Conservation (phyloP, 2,888 invertebrate species). For the Drosophila mulleri region DNA sequence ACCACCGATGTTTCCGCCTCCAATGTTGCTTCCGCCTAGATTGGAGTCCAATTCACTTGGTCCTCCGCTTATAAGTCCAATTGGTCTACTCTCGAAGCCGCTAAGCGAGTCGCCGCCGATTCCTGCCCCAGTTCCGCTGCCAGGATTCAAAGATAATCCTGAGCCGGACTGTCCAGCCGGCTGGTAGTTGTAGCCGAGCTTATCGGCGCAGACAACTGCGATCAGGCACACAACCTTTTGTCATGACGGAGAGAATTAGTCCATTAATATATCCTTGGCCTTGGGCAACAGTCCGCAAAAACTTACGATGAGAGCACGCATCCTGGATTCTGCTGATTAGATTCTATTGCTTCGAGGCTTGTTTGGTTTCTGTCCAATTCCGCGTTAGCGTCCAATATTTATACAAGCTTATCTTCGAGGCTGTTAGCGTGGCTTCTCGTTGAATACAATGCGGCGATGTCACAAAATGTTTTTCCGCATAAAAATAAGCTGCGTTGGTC, state of each 20-base stretch:
- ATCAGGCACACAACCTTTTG: constrained; percentile 75
- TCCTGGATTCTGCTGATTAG: constrained; percentile 58
- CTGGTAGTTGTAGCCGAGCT: constrained; percentile 81
- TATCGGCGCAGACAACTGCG: constrained; percentile 77
- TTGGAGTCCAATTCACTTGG: constrained; percentile 13
- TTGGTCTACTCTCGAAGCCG: constrained; percentile 14
- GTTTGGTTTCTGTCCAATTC: constrained; percentile 64
- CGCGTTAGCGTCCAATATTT: constrained; percentile 62
- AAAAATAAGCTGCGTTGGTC: constrained; percentile 57
- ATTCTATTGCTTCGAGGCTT: constrained; percentile 67
- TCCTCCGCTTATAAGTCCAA: constrained; percentile 12
- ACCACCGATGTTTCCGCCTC: constrained; percentile 19
- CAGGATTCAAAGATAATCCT: constrained; percentile 75
- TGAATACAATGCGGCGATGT: constrained; percentile 63
- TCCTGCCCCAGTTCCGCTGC: constrained; percentile 37
- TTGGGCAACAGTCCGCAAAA: constrained; percentile 8
- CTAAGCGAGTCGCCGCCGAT: constrained; percentile 9
- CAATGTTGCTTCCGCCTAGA: constrained; percentile 33
- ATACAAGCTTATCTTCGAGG: constrained; percentile 72
- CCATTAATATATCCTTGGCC: constrained; percentile 42
- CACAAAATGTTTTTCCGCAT: constrained; percentile 75
- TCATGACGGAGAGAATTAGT: constrained; percentile 8
- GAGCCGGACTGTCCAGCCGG: constrained; percentile 72
- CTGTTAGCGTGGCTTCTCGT: constrained; percentile 65
- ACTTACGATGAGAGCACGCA: constrained; percentile 76